Base-by-base conservation (phyloP, 2,888 invertebrate genomes). In the Cantharis rustica region DNA sequence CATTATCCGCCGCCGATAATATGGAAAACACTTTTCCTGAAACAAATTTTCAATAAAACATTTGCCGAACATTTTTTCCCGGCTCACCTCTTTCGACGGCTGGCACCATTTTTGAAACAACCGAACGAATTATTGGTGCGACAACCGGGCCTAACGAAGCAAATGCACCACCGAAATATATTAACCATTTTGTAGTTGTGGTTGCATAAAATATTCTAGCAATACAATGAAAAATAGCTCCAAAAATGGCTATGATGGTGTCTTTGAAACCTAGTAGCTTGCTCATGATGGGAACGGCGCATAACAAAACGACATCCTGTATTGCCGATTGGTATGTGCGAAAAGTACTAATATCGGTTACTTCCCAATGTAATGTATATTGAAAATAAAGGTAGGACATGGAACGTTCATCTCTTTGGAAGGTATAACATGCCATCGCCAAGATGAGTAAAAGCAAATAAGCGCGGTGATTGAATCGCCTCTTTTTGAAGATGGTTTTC, bases 391-490 rank as follows among this genome's bases (percentile, higher is more conserved):
- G 86, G 82, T 93, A 95, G 84, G 93, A 90, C 84, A 95, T 93
- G 16, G 92, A 92, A 79, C 92, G 93, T 84, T 96, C 96, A 85
- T 96, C 96, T 85, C 95, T 90, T 86, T 95, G 95, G 85, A 95
- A 95, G 69, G 95, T 94, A 83, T 95, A 96, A 70, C 95, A 89
- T 0, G 92, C 92, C 95, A 95, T 95, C 16, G 93, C 91, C 10
- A 93, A 83, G 11, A 96, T 90, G n/a, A 95, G 86, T 61, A 95
- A 88, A 87, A 93, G 90, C 3, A 96, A 86, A 80, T 92, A 93
- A 31, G 90, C 84, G 79, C 94, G 90, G 10, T 91, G 88, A 77
- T 91, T 90, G 5, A 90, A 89, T 0, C 88, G 84, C 11, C 96
- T 89, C 68, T 87, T 89, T 83, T 91, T 94, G 0, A 90, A 86